A percentile compares a stretch with the other conserved stretches of the same genome.
phyloP scores from a whole-genome alignment of 1,140 invertebrate genomes.

The Solen grandis region DNA sequence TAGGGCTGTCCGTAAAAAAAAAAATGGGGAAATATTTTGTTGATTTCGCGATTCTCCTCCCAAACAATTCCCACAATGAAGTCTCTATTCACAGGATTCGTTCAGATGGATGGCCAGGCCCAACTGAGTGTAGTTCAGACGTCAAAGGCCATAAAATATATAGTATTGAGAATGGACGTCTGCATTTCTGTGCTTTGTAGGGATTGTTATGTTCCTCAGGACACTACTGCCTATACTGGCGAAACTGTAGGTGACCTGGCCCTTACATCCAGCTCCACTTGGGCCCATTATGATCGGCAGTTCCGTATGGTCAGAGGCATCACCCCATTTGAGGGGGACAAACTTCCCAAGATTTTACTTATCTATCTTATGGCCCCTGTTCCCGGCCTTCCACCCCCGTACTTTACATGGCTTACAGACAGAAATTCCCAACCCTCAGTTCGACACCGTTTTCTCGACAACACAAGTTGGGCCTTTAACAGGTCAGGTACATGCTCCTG shows the following conservation, averaged over 20 bases:
- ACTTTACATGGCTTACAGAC: background rate
- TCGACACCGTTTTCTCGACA: background rate
- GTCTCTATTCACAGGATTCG: too few species aligned
- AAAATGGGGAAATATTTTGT: too few species aligned
- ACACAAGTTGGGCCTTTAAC: constrained; percentile 10
- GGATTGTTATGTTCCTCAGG: background rate
- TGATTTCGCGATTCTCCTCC: too few species aligned
- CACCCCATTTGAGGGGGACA: background rate
- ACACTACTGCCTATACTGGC: background rate
- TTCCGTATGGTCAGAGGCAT: background rate
- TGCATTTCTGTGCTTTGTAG: background rate
- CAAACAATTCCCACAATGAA: too few species aligned
- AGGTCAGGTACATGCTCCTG: background rate
- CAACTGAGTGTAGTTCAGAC: too few species aligned
- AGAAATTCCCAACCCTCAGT: background rate
- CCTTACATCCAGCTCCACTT: background rate
- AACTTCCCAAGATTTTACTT: background rate
- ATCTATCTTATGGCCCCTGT: background rate
- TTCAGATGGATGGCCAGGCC: too few species aligned
- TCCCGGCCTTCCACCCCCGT: background rate
- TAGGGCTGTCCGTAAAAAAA: too few species aligned
- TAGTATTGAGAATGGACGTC: constrained; percentile 10
- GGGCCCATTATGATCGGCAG: constrained; percentile 17
- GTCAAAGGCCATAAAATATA: too few species aligned
- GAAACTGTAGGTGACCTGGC: constrained; percentile 20